phyloP scores from a whole-genome alignment of 2,113 vertebrate species.

The Hippopotamus amphibius region DNA sequence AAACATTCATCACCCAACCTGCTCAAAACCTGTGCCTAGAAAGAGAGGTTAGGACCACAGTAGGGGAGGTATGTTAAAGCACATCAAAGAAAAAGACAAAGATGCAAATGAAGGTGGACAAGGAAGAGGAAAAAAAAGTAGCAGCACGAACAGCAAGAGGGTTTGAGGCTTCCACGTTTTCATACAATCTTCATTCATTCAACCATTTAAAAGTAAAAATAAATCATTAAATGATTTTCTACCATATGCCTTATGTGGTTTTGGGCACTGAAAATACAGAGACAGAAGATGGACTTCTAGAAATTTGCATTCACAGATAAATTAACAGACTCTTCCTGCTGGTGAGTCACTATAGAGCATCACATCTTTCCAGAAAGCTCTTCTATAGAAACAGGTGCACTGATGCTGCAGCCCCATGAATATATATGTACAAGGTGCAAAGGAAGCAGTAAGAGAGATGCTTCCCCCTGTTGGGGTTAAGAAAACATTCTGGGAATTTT shows the following conservation, averaged over 20 bases:
- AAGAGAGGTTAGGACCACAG: not conserved
- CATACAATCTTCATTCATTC: not conserved
- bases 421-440: not conserved
- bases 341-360: not conserved
- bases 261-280: not conserved
- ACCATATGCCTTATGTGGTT: not conserved
- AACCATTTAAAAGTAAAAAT: not conserved
- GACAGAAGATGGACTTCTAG: not conserved
- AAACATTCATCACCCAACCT: not conserved
- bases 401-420: rapidly evolving
- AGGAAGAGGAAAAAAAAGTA: not conserved
- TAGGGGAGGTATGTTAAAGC: not conserved
- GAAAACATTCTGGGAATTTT: not conserved
- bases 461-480: not conserved
- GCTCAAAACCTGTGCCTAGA: not conserved
- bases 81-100: not conserved
- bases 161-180: not conserved
- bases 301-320: not conserved
- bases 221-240: not conserved
- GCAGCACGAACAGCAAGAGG: not conserved
- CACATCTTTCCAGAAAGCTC: too few relatives aligned
- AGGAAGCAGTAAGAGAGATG: not conserved
- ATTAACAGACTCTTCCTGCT: not conserved
- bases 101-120: not conserved
- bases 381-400: not conserved